phyloP scores from a whole-genome alignment of 2,113 vertebrate genomes.

The Egretta garzetta region DNA sequence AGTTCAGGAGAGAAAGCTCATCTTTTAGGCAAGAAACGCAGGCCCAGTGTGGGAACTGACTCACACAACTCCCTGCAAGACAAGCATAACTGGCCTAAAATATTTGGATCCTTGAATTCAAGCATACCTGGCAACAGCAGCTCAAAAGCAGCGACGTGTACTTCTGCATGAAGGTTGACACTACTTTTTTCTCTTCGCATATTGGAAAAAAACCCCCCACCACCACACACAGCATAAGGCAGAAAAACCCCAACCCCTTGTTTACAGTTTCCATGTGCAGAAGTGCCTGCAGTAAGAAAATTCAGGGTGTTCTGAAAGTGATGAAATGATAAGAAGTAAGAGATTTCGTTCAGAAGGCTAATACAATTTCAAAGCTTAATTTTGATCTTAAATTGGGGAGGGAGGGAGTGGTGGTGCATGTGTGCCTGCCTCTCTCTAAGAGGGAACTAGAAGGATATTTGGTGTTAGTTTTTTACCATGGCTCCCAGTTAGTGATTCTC shows the following conservation, averaged over 20 bases:
- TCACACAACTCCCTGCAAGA: neutral
- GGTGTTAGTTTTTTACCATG: fast-evolving
- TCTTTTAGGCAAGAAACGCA: neutral
- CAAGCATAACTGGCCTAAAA: neutral
- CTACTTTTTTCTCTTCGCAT: neutral
- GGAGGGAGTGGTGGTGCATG: neutral
- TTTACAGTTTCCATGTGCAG: neutral
- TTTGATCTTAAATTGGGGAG: neutral
- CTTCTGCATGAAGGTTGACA: neutral
- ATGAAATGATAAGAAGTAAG: neutral
- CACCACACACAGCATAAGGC: neutral
- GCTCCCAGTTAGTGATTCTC: neutral
- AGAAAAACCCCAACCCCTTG: neutral
- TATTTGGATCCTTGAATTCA: neutral
- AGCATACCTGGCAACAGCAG: neutral
- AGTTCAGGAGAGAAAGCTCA: neutral
- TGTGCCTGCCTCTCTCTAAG: neutral
- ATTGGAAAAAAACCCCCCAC: neutral
- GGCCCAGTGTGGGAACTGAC: neutral
- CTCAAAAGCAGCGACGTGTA: neutral
- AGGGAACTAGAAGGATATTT: neutral
- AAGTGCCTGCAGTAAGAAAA: neutral
- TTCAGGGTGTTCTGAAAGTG: neutral
- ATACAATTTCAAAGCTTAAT: neutral
- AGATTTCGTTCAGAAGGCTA: neutral